Evolutionary conservation across 2,888 invertebrate genomes (phyloP).

Genomic region (Harpalus rufipes): DNA sequence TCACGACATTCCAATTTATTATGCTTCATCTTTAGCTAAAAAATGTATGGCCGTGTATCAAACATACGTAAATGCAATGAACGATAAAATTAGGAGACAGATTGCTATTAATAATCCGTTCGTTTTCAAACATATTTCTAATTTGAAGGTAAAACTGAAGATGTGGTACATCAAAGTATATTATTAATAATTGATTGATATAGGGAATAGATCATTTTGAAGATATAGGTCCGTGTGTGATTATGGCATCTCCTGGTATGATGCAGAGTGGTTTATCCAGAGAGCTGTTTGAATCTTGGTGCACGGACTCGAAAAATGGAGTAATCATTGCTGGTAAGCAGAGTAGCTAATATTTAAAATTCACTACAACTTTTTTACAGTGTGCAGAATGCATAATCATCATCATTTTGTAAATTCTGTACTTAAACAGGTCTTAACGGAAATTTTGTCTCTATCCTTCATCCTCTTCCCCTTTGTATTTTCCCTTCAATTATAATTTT

Average conservation of each 20-base stretch:
- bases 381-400: no score
- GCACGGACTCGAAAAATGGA: slow-evolving; percentile 98
- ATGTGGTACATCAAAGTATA: slow-evolving; percentile 5
- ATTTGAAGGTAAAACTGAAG: slow-evolving; percentile 84
- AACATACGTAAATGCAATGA: slow-evolving; percentile 99
- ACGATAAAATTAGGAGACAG: slow-evolving; percentile 96
- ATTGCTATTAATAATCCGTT: slow-evolving; percentile 99
- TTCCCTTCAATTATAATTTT: no score
- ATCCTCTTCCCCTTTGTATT: no score
- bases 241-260: slow-evolving; percentile 99
- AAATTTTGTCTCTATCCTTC: no score
- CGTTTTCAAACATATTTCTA: slow-evolving; percentile 98
- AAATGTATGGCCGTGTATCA: slow-evolving; percentile 99
- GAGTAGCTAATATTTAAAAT: slow-evolving; percentile 6
- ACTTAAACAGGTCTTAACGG: no score
- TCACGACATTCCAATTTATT: slow-evolving; percentile 99
- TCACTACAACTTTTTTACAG: no score
- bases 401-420: no score
- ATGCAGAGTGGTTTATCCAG: slow-evolving; percentile 99
- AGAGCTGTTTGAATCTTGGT: slow-evolving; percentile 99
- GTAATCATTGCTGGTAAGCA: slow-evolving; percentile 94
- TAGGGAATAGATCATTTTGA: slow-evolving; percentile 99
- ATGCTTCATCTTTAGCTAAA: slow-evolving; percentile 98
- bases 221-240: slow-evolving; percentile 99
- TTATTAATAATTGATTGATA: slow-evolving; percentile 64